Evolutionary conservation across 1,140 invertebrate species (phyloP).

Genomic region (Cotesia glomerata): DNA sequence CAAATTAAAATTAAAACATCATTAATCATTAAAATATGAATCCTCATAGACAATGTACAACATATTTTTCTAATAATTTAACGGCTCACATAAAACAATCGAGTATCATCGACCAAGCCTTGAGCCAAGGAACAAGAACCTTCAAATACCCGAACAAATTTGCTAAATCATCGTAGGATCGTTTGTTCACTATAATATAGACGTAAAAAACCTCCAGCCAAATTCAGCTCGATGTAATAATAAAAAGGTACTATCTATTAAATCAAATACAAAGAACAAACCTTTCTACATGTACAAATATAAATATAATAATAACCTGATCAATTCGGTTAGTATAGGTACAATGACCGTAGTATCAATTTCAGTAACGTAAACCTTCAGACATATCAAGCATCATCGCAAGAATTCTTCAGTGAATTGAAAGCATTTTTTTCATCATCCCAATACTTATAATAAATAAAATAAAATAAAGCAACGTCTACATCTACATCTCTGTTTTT

Average conservation of each 20-base stretch:
- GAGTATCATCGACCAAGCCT: neutral
- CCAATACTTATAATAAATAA: too few relatives aligned
- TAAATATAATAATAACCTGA: neutral
- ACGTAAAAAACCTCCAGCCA: conserved; percentile 14
- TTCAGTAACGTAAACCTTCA: neutral
- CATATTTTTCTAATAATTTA: too few relatives aligned
- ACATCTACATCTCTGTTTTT: neutral
- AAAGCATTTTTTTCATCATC: too few relatives aligned
- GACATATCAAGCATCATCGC: too few relatives aligned
- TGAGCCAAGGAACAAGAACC: neutral
- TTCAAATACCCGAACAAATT: conserved; percentile 39
- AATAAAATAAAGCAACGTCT: too few relatives aligned
- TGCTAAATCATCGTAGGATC: conserved; percentile 62
- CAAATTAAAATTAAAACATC: too few relatives aligned
- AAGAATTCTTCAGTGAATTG: too few relatives aligned
- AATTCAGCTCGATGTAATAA: too few relatives aligned
- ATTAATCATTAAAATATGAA: too few relatives aligned
- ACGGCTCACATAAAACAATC: neutral
- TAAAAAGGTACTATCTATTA: too few relatives aligned
- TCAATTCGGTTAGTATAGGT: neutral
- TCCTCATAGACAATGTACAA: too few relatives aligned
- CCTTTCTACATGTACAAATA: neutral
- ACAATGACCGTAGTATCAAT: conserved; percentile 24
- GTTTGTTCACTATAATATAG: conserved; percentile 56
- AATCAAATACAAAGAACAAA: neutral